Evolutionary conservation across 2,797 vertebrate genomes (phyloP), one percentile per base, ranked within the genome.

Genomic region (Pseudomugil gertrudae): DNA sequence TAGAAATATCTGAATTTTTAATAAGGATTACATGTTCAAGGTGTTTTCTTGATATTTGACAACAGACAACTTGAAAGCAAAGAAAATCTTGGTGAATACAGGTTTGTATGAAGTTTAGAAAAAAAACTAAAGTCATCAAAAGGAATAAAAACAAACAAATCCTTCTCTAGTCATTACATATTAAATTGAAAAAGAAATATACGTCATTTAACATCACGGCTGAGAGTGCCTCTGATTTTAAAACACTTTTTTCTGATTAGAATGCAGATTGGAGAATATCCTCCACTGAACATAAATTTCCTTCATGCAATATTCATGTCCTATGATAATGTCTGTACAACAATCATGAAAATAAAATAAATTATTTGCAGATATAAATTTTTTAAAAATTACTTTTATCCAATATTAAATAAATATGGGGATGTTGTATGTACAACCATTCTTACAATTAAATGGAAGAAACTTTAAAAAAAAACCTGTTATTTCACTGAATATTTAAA

Each of bases 41-140:
- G 45, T 66, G 27, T 35, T 66, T 68, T 75, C 57, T 64, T 74
- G 23, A 71, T 69, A 52, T 32, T 63, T 30, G 32, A 33, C 30
- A 55, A 30, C 3, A 69, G 68, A 67, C 62, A 40, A 43, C 62
- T 63, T 73, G 32, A 74, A 76, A 72, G 58, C 9, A 48, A 67
- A 66, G 19, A 14, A 15, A 33, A 35, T 63, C 59, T 64, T 64
- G 59, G 69, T 35, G 63, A 71, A 52, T 52, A 17, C 32, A 23
- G 30, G 59, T 65, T 27, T 79, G 36, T 66, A 63, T 81, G 54
- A 51, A n/a, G 30, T 50, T 45, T 17, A 38, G 21, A 23, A 71
- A 24, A 26, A 40, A 79, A 66, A 78, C 72, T 63, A 35, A 30
- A 74, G 9, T 7, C 74, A 74, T 79, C 57, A 73, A 60, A 71